Conservation (phyloP, 2,797 vertebrate species). For the Microctenopoma steveboyesi region DNA sequence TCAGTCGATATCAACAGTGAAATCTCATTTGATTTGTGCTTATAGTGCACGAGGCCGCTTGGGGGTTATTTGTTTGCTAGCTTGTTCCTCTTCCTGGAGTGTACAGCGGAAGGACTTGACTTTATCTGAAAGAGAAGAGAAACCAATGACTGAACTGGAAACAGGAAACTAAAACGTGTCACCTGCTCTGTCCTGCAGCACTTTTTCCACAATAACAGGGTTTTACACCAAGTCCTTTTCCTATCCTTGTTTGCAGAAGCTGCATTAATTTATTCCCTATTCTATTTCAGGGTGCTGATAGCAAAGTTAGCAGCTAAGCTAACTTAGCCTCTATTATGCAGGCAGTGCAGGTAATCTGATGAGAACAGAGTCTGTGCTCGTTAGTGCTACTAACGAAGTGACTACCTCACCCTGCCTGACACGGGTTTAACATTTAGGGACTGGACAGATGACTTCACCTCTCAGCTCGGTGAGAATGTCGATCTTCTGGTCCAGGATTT, state of each 20-base stretch:
- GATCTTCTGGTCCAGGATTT: constrained; percentile 96
- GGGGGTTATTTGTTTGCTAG: constrained; percentile 96
- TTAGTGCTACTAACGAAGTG: too few relatives aligned
- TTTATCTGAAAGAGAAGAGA: constrained; percentile 87
- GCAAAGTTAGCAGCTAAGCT: too few relatives aligned
- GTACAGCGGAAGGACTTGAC: constrained; percentile 95
- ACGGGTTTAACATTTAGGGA: neutral
- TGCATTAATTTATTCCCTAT: too few relatives aligned
- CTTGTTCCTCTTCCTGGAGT: constrained; percentile 96
- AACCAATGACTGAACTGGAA: neutral
- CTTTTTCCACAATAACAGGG: too few relatives aligned
- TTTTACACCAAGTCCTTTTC: too few relatives aligned
- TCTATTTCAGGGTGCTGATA: too few relatives aligned
- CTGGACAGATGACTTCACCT: constrained; percentile 77
- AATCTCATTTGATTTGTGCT: neutral
- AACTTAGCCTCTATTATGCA: too few relatives aligned
- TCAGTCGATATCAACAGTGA: constrained; percentile 21
- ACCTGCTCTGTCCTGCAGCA: too few relatives aligned
- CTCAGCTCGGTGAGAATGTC: constrained; percentile 92
- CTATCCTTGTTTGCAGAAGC: too few relatives aligned
- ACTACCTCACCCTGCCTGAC: neutral
- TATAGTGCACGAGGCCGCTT: constrained; percentile 88
- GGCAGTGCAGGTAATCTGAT: too few relatives aligned
- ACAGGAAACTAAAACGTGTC: neutral
- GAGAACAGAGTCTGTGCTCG: too few relatives aligned